Base-by-base conservation (phyloP, 1,140 invertebrate genomes). In the Hycleus cichorii region DNA sequence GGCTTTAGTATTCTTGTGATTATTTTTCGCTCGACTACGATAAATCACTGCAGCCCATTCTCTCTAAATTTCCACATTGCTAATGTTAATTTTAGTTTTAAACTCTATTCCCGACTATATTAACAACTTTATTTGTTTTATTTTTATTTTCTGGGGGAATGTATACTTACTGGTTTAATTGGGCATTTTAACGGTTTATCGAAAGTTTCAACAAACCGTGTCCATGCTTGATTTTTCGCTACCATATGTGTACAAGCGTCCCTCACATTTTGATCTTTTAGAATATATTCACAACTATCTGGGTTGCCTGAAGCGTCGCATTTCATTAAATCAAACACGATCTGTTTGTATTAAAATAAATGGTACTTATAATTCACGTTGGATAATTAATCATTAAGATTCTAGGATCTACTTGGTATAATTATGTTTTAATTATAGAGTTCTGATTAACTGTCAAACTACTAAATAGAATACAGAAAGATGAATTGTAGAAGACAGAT, bases 261-360 rank as follows among this genome's bases (percentile, higher is more conserved):
- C 3, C 53, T 49, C 4, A 52, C 45, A 7, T 54, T 59, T 46
- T 60, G 64, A 57, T 70, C 64, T 48, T 63, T 67, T n/a, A 69
- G 12, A 12, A 64, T 43, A 44, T 63, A 67, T 58, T 70, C 69
- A 47, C 67, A 69, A 57, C 42, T 63, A 50, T 69, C 66, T 40
- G 62, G 64, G 49, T 64, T 64, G 9, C 62, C 67, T 10, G 57
- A 63, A 9, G 52, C 51, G 45, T 68, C 64, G 45, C 69, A 70
- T 59, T 66, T 66, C 58, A 60, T 65, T 24, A 70, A 55, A 39
- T 55, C 65, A n/a, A 67, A 54, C 11, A 39, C 39, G 39, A 62
- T 58, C 65, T 65, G 56, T 26, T 59, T 47, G 46, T 26, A 18
- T 18, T 18, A 59, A 53, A 61, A 45, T 49, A 57, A 10, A 42